Evolutionary conservation across 2,797 vertebrate species (phyloP).

Genomic region (Gobionotothen gibberifrons): DNA sequence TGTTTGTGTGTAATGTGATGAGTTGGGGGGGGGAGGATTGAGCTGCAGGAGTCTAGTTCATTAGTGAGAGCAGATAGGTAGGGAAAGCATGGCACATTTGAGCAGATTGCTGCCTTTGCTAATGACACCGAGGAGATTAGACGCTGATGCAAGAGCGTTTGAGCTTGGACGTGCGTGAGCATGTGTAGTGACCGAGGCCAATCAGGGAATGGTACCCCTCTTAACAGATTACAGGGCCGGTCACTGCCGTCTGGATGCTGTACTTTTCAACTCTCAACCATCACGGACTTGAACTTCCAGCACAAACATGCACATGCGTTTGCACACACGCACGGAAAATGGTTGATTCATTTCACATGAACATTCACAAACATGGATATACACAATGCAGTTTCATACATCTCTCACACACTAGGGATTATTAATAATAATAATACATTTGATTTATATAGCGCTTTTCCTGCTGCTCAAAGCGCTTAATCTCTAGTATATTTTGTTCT

Average conservation of each 20-base stretch:
- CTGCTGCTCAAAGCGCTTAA: background rate
- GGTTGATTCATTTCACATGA: background rate
- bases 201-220: conserved; percentile 45
- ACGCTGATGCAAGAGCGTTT: conserved; percentile 35
- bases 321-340: no score
- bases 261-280: background rate
- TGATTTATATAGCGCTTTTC: no score
- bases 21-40: conserved; percentile 22
- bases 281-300: background rate
- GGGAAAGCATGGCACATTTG: conserved; percentile 47
- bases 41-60: conserved; percentile 42
- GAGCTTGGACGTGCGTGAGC: conserved; percentile 6
- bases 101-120: conserved; percentile 67
- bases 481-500: conserved; percentile 38
- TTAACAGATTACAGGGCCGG: conserved; percentile 56
- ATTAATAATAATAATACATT: no score
- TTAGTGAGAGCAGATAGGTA: conserved; percentile 50
- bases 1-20: conserved; percentile 31
- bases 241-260: conserved; percentile 22
- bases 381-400: conserved; percentile 24
- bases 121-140: conserved; percentile 66
- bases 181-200: conserved; percentile 40
- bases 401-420: conserved; percentile 20
- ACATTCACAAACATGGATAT: conserved; percentile 9
- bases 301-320: no score